Percentiles rank a stretch among this genome's conserved stretches.
phyloP scores from a whole-genome alignment of 2,888 invertebrate genomes.

The Neria commutata region DNA sequence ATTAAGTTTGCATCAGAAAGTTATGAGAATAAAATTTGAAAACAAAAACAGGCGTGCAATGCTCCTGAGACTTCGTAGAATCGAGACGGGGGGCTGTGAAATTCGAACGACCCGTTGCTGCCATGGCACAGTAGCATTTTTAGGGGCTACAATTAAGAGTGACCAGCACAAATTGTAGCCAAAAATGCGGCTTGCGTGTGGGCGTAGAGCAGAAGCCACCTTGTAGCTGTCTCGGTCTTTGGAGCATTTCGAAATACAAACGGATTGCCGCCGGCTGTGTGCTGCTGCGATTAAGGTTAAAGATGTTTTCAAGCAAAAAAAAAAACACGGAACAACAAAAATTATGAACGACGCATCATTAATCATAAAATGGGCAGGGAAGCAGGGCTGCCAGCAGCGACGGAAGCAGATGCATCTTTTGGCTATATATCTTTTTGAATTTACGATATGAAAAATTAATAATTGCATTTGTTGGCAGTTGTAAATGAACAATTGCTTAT shows the following conservation, averaged over 20 bases:
- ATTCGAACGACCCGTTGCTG: no score
- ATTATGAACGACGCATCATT: slow-evolving; percentile 28
- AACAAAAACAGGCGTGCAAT: no score
- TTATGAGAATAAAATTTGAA: not conserved
- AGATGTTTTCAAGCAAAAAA: not conserved
- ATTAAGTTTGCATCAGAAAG: not conserved
- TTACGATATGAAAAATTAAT: slow-evolving; percentile 16
- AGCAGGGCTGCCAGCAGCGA: slow-evolving; percentile 5
- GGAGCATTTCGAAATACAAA: slow-evolving; percentile 8
- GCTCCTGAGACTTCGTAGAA: no score
- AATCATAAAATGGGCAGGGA: slow-evolving; percentile 31
- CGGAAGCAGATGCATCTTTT: slow-evolving; percentile 31
- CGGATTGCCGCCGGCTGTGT: not conserved
- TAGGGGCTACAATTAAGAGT: slow-evolving; percentile 31
- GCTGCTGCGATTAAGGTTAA: not conserved
- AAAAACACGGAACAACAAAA: slow-evolving; percentile 1
- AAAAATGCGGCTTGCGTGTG: no score
- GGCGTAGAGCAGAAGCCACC: not conserved
- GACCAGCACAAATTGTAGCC: not conserved
- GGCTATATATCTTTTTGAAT: no score
- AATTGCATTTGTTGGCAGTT: no score
- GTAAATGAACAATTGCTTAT: no score
- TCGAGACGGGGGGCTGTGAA: no score
- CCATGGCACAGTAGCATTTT: slow-evolving; percentile 44
- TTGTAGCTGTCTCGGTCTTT: slow-evolving; percentile 7